Evolutionary conservation across 2,888 invertebrate genomes (phyloP).

Genomic region (Sepiola atlantica): DNA sequence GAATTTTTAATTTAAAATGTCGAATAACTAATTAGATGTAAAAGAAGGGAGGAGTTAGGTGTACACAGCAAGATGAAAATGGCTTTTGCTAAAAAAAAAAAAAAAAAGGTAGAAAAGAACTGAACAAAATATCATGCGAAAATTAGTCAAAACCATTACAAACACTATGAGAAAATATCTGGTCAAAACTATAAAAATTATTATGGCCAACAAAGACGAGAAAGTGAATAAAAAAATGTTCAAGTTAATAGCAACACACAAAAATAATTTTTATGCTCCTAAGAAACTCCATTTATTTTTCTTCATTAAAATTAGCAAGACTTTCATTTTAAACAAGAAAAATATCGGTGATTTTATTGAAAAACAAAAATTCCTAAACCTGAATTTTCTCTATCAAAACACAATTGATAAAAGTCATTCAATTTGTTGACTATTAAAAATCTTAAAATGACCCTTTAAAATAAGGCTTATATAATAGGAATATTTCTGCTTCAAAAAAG

Average conservation of each 20-base stretch:
- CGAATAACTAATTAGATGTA: no score
- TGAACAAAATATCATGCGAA: conserved; percentile 4
- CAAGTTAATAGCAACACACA: not conserved
- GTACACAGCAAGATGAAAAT: not conserved
- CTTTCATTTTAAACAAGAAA: not conserved
- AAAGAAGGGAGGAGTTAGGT: not conserved
- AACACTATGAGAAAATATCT: not conserved
- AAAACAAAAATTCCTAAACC: not conserved
- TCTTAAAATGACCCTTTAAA: no score
- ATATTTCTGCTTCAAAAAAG: not conserved
- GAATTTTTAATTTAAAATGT: not conserved
- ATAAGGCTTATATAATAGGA: not conserved
- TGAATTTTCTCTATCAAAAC: not conserved
- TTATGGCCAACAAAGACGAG: conserved; percentile 1
- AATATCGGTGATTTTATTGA: not conserved
- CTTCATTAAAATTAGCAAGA: not conserved
- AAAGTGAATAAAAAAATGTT: not conserved
- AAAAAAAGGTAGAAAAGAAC: not conserved
- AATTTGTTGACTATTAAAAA: not conserved
- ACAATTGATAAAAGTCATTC: not conserved
- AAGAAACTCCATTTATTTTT: not conserved
- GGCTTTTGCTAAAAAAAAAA: not conserved
- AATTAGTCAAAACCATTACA: not conserved
- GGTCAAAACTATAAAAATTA: not conserved
- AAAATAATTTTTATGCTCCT: not conserved